Percentiles rank a stretch among this genome's conserved stretches.
Evolutionary conservation across 2,113 vertebrate genomes (phyloP).

Genomic region (Macheiramphus alcinus): DNA sequence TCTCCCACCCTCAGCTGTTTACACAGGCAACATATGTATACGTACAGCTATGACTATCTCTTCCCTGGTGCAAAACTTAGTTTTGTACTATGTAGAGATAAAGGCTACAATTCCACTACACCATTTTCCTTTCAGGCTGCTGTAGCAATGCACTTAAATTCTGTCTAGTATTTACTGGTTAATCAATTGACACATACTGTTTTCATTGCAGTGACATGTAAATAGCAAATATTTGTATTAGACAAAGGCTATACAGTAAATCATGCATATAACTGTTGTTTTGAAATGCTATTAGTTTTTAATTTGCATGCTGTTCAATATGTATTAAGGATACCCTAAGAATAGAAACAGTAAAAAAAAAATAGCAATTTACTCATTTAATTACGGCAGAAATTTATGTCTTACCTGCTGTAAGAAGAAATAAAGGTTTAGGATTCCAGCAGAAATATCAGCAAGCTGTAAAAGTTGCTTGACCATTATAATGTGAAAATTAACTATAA

Average conservation of each 20-base stretch:
- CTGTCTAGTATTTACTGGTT: neutral
- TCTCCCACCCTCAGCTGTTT: neutral
- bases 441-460: neutral
- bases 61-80: neutral
- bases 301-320: neutral
- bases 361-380: neutral
- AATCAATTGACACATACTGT: neutral
- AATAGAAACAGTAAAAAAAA: neutral
- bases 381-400: neutral
- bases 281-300: neutral
- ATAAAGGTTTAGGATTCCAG: neutral
- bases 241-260: neutral
- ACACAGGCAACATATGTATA: neutral
- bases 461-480: neutral
- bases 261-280: neutral
- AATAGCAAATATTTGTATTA: conserved; percentile 13
- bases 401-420: conserved; percentile 21
- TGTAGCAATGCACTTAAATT: neutral
- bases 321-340: neutral
- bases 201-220: neutral
- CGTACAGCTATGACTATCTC: neutral
- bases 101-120: neutral
- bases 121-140: neutral
- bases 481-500: conserved; percentile 10
- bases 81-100: neutral